Evolutionary conservation across 1,140 invertebrate species (phyloP).

Genomic region (Sarcophaga bullata): DNA sequence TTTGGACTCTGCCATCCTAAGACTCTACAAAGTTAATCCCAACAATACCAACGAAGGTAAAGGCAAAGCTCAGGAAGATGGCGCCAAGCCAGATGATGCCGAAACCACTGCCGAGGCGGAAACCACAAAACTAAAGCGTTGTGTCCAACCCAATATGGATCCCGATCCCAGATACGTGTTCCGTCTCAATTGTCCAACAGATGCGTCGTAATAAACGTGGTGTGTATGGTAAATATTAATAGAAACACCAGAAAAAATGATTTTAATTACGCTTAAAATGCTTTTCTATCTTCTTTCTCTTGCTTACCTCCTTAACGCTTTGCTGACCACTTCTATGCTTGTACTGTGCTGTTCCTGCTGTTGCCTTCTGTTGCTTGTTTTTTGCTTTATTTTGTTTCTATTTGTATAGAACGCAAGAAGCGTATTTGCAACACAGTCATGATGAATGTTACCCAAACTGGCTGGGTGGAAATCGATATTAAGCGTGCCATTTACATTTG

Average conservation of each 20-base stretch:
- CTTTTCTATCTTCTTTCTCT: slow-evolving; percentile 7
- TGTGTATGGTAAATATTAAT: slow-evolving; percentile 32
- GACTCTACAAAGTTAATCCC: slow-evolving; percentile 60
- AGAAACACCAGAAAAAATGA: neutral
- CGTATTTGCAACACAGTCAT: slow-evolving; percentile 63
- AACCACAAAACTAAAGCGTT: slow-evolving; percentile 31
- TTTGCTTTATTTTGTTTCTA: slow-evolving; percentile 5
- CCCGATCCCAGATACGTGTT: slow-evolving; percentile 60
- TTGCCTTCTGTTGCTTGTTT: neutral
- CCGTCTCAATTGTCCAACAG: slow-evolving; percentile 61
- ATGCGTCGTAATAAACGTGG: slow-evolving; percentile 55
- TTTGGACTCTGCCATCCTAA: slow-evolving; percentile 57
- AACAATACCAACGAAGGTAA: slow-evolving; percentile 45
- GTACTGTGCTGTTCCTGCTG: neutral
- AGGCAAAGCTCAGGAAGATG: neutral
- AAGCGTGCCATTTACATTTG: slow-evolving; percentile 60
- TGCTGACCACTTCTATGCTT: neutral
- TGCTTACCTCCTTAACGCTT: neutral
- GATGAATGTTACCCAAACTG: slow-evolving; percentile 55
- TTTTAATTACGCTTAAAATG: slow-evolving; percentile 30
- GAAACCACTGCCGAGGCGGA: neutral
- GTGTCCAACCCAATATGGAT: slow-evolving; percentile 51
- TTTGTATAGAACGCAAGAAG: slow-evolving; percentile 58
- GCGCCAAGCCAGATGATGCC: neutral
- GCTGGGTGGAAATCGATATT: slow-evolving; percentile 64